A percentile compares a stretch with the other conserved stretches of the same genome.
Conservation (phyloP, 2,797 vertebrate genomes). For the Poeciliopsis presidionis region DNA sequence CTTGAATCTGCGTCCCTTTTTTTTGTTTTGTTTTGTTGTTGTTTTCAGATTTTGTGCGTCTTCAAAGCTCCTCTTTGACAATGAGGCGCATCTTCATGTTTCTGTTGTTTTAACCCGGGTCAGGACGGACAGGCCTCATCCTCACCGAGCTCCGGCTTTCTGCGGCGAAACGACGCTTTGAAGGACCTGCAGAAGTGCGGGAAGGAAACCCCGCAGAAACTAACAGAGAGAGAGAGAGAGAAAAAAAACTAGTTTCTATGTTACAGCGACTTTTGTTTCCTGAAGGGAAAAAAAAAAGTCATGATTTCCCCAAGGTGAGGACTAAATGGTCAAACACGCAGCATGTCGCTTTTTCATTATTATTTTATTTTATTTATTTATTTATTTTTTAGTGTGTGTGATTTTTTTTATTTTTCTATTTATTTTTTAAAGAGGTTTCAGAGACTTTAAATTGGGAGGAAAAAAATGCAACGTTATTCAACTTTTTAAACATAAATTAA, state of each 20-base stretch:
- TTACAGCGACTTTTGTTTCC: neutral
- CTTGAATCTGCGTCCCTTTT: neutral
- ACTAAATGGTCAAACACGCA: neutral
- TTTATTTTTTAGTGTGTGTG: neutral
- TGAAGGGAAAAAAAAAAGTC: neutral
- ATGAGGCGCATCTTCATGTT: neutral
- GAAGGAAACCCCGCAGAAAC: neutral
- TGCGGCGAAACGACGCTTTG: neutral
- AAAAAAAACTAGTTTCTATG: neutral
- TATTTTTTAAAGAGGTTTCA: neutral
- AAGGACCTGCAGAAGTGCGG: neutral
- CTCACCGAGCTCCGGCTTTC: neutral
- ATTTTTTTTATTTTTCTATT: no score
- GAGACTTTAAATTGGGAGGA: neutral
- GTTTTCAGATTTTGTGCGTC: neutral
- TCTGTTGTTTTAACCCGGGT: neutral
- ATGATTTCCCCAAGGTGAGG: neutral
- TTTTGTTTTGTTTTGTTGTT: neutral
- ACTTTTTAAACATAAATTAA: neutral
- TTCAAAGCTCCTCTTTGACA: neutral
- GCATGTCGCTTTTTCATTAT: neutral
- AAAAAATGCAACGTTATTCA: neutral
- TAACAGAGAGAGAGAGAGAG: no score
- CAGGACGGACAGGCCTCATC: neutral
- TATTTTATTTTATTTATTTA: no score